phyloP scores from a whole-genome alignment of 23 tunicate species.

The Styela clava region DNA sequence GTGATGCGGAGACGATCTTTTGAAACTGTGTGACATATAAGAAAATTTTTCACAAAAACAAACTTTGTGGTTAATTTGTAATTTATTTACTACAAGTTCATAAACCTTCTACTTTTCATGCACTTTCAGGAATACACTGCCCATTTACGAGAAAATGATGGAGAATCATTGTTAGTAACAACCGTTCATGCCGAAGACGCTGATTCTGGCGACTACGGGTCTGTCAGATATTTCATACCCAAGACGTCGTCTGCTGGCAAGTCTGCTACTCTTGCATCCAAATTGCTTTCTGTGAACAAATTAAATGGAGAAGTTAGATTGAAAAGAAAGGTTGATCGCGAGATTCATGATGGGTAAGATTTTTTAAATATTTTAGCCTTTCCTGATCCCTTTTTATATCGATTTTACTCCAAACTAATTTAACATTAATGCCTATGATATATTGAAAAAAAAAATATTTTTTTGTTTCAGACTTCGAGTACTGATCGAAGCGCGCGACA shows the following conservation, averaged over 20 bases:
- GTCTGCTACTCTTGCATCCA: constrained; percentile 32
- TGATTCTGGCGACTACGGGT: constrained; percentile 7
- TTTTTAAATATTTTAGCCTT: neutral
- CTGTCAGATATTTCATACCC: constrained; percentile 21
- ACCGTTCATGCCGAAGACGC: constrained; percentile 24
- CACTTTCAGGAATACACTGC: constrained; percentile 31
- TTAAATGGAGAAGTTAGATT: constrained; percentile 57
- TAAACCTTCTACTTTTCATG: no score
- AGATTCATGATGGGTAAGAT: constrained; percentile 63
- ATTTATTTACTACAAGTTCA: no score
- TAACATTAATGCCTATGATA: no score
- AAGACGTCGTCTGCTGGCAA: neutral
- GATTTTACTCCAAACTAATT: no score
- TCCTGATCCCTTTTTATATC: no score
- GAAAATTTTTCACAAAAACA: no score
- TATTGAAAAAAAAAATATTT: neutral
- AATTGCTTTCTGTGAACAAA: constrained; percentile 41
- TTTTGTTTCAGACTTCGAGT: constrained; percentile 31
- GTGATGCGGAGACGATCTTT: no score
- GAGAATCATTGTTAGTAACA: neutral
- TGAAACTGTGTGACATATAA: no score
- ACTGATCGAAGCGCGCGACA: constrained; percentile 80
- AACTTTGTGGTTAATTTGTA: no score
- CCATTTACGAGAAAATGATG: constrained; percentile 20
- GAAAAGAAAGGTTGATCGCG: constrained; percentile 54